Base-by-base conservation (phyloP, 2,797 vertebrate genomes). In the Chelonia mydas region DNA sequence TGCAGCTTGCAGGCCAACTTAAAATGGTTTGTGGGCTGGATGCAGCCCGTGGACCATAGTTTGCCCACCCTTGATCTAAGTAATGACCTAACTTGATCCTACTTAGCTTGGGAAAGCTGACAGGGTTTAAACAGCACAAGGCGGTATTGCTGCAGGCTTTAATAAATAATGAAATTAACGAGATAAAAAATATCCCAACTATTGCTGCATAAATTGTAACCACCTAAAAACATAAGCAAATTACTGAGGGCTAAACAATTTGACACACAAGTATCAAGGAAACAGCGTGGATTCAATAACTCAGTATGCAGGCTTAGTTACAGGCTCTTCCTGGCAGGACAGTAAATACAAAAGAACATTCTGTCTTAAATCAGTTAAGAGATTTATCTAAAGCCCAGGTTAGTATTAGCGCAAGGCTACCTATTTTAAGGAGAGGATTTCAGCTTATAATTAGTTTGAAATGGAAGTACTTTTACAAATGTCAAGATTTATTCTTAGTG, bases 391-490 rank as follows among this genome's bases (percentile, higher is more conserved):
- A 91, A 95, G 86, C 72, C 90, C 31, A 1, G 15, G 80, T 77
- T 94, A 92, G 83, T 91, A 95, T 93, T 90, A 97, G 65, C 81
- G 84, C 91, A 93, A 57, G 47, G 49, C 81, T 91, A 51, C n/a
- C 87, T 90, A 74, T 92, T 87, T 95, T 95, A 95, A 91, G 87
- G 91, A 11, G 53, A 41, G 83, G 82, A 93, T 97, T 95, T 94
- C 92, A 92, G 33, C 81, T 94, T 96, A 94, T 83, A 94, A 96
- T 94, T 88, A 92, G 86, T 86, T 81, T 50, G 76, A 94, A 97
- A 93, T 86, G n/a, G 87, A 91, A 90, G 89, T 94, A 92, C 57
- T 91, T 93, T 92, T 96, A 92, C 72, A 77, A 85, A 74, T 1
- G 0, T 47, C 55, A 80, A 92, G 54, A 86, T 94, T 81, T 86